phyloP scores from a whole-genome alignment of 2,113 vertebrate genomes.

The Mus musculus region DNA sequence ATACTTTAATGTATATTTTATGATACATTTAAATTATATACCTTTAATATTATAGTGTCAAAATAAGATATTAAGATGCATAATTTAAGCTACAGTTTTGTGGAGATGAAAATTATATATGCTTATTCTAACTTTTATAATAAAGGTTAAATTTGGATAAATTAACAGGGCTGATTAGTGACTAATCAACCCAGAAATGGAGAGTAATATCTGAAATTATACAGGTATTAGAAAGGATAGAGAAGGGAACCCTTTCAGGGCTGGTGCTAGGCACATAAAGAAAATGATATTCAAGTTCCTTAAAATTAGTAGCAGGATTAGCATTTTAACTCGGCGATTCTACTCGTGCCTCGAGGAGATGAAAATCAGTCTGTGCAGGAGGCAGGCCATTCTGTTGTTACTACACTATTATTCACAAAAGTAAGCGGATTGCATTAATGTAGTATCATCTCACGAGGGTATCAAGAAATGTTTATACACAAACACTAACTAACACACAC shows the following conservation, averaged over 20 bases:
- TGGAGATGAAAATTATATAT: background rate
- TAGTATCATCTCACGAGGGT: background rate
- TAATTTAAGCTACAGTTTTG: slow-evolving; percentile 34
- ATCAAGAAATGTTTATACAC: background rate
- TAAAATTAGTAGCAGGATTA: background rate
- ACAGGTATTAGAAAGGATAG: background rate
- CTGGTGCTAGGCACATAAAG: background rate
- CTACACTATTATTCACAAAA: background rate
- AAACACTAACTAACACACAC: background rate
- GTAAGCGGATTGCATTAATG: background rate
- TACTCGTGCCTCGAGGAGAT: background rate
- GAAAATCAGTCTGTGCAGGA: background rate
- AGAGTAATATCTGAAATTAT: slow-evolving; percentile 22
- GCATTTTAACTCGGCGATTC: background rate
- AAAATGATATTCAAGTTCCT: background rate
- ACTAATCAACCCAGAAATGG: background rate
- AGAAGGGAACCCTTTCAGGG: background rate
- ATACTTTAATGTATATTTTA: background rate
- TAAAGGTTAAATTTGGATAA: slow-evolving; percentile 9
- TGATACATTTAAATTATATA: slow-evolving; percentile 25
- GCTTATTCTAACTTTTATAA: slow-evolving; percentile 53
- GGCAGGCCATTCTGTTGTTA: background rate
- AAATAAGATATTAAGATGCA: slow-evolving; percentile 40
- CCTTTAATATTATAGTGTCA: slow-evolving; percentile 46
- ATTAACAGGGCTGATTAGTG: background rate